phyloP scores from a whole-genome alignment of 2,797 vertebrate species.

The Falco peregrinus region DNA sequence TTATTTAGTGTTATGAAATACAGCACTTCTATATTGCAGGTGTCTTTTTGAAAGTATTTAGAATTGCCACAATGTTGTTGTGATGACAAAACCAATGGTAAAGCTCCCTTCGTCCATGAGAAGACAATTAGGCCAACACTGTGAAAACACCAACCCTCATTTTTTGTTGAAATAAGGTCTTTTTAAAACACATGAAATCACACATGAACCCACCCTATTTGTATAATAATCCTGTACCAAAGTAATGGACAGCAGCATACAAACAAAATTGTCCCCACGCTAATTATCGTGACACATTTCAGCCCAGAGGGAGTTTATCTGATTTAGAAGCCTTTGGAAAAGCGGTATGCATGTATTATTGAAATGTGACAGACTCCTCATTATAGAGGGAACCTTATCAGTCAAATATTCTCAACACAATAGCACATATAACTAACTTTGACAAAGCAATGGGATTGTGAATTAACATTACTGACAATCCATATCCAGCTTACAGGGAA shows the following conservation, averaged over 20 bases:
- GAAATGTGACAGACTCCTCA: conserved; percentile 34
- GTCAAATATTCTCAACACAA: conserved; percentile 38
- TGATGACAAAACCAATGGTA: neutral
- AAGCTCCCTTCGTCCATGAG: neutral
- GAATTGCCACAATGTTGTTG: neutral
- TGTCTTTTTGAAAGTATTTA: neutral
- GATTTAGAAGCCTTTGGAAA: conserved; percentile 10
- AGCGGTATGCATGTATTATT: conserved; percentile 5
- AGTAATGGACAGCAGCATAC: neutral
- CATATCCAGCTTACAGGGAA: neutral
- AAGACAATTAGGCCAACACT: neutral
- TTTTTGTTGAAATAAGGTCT: neutral
- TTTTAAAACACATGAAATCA: neutral
- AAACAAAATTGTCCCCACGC: neutral
- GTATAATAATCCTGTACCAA: neutral
- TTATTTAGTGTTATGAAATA: neutral
- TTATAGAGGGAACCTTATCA: neutral
- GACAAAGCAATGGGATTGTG: conserved; percentile 7
- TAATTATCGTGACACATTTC: neutral
- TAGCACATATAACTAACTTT: neutral
- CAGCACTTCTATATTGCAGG: neutral
- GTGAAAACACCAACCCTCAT: neutral
- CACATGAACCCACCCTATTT: neutral
- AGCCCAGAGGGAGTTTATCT: neutral
- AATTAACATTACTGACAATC: conserved; percentile 25